Base-by-base conservation (phyloP, 2,888 invertebrate species). In the Sinopyrophorus schimmeli region DNA sequence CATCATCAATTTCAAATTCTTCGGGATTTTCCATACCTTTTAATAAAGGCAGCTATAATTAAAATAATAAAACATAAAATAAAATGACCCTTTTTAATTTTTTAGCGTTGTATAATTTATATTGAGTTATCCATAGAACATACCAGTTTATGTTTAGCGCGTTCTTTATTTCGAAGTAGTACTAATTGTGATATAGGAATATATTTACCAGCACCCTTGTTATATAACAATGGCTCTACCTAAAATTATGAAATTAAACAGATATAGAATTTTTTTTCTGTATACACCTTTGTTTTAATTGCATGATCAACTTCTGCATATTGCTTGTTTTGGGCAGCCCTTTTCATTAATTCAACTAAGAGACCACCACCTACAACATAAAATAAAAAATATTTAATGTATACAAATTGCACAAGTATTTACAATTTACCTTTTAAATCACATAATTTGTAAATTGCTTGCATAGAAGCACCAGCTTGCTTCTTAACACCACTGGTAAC, bases 401-500 rank as follows among this genome's bases (percentile, higher is more conserved):
- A n/a, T n/a, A n/a, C n/a, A n/a, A n/a, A n/a, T n/a, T n/a, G n/a
- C n/a, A n/a, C n/a, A n/a, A n/a, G n/a, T n/a, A n/a, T n/a, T n/a
- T n/a, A n/a, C n/a, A 31, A 30, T 38, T 49, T 75, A 85, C 88
- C 93, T 82, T 95, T 94, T 41, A 96, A 76, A 75, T 95, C 89
- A 3, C 91, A 88, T 31, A 96, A 78, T 68, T 92, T 90, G 69
- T 96, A 96, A 37, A 95, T 80, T 39, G 87, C 82, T 68, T 90
- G 87, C 15, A 86, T 81, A 1, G 89, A 87, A 7, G 87, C 86
- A 12, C 90, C 92, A 2, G 94, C 95, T 72, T 97, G 96, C 60
- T 93, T 93, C 72, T 96, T 97, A 10, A 97, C 94, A 27, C 93
- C 94, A 72, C 91, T 92, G 0, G 92, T 90, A 1, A 96, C 95